Evolutionary conservation across 2,113 vertebrate species (phyloP).

Genomic region (Oreochromis tanganicae): DNA sequence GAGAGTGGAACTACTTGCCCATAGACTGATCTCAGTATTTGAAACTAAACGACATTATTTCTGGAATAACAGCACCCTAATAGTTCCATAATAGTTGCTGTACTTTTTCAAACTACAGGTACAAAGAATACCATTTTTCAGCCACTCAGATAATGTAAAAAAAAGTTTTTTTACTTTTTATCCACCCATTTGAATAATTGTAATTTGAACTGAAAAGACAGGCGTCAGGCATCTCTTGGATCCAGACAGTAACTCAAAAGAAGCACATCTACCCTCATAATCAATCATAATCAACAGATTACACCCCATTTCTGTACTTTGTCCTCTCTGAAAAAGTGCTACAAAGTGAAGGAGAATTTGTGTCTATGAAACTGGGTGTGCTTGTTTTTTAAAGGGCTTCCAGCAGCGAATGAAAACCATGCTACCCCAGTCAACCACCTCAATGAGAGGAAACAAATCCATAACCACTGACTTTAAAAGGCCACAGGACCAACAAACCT

Average conservation of each 20-base stretch:
- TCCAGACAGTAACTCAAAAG: background rate
- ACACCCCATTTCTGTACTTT: background rate
- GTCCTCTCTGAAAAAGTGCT: background rate
- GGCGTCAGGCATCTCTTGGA: background rate
- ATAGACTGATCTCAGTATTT: background rate
- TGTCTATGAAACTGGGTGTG: constrained; percentile 13
- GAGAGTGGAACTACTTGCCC: background rate
- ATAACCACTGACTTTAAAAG: constrained; percentile 69
- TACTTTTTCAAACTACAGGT: background rate
- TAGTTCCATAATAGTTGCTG: background rate
- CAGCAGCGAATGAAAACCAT: constrained; percentile 24
- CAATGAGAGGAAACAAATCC: constrained; percentile 63
- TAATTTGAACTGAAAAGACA: background rate
- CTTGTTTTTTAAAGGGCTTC: constrained; percentile 18
- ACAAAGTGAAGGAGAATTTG: background rate
- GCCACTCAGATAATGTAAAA: background rate
- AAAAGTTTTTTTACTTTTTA: background rate
- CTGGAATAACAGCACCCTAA: background rate
- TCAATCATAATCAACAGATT: background rate
- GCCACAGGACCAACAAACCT: constrained; percentile 68
- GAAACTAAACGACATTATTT: background rate
- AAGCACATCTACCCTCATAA: background rate
- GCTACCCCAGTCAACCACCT: constrained; percentile 38
- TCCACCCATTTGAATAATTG: background rate
- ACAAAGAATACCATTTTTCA: background rate